Conservation (phyloP, 2,888 invertebrate species). For the Syrphus vitripennis region DNA sequence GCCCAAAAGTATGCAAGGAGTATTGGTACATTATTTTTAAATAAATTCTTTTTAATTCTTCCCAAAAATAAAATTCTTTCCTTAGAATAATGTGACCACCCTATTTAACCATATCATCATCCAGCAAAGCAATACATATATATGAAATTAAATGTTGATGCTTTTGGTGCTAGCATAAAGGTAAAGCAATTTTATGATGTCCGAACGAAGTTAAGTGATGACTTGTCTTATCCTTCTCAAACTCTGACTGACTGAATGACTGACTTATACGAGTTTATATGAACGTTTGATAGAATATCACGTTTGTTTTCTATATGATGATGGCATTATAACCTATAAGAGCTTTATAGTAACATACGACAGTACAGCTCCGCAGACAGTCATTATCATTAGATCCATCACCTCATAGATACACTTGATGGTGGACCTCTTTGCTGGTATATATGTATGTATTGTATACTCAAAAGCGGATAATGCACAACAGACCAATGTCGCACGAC, state of each 20-base stretch:
- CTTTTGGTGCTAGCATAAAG: neutral
- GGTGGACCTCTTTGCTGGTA: neutral
- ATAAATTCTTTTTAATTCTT: no score
- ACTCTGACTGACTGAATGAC: constrained; percentile 31
- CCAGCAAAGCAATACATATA: neutral
- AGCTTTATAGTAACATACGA: neutral
- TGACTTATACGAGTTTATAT: constrained; percentile 16
- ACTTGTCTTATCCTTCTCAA: constrained; percentile 48
- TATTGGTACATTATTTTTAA: no score
- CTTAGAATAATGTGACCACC: neutral
- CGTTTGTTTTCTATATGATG: constrained; percentile 8
- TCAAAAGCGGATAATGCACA: constrained; percentile 50
- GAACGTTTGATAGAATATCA: constrained; percentile 5
- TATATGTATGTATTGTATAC: constrained; percentile 15
- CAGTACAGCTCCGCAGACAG: constrained; percentile 24
- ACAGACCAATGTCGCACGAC: constrained; percentile 45
- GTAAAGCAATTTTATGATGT: constrained; percentile 64
- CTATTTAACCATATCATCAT: neutral
- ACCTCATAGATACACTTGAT: constrained; percentile 43
- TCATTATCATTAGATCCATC: constrained; percentile 68
- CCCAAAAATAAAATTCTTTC: no score
- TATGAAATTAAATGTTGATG: constrained; percentile 1
- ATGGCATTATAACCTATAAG: neutral
- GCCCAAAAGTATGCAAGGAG: no score
- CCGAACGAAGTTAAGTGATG: constrained; percentile 52